Evolutionary conservation across 1,140 invertebrate species (phyloP).

Genomic region (Chironomus striatipennis): DNA sequence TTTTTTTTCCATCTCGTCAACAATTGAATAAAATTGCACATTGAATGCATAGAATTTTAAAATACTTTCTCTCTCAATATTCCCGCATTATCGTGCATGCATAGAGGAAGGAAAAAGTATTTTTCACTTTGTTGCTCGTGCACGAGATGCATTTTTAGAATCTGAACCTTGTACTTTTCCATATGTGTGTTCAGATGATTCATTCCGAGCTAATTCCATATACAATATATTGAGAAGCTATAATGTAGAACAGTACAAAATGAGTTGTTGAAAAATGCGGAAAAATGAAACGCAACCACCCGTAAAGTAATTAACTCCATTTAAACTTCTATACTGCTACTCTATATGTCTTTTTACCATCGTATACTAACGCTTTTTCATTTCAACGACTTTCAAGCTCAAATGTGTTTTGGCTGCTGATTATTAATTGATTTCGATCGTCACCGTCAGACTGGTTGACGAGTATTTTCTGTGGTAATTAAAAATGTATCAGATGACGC

Average conservation of each 20-base stretch:
- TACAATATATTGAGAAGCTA: not conserved
- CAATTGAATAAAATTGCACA: not conserved
- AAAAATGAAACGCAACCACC: constrained; percentile 5
- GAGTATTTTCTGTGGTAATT: not conserved
- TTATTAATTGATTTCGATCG: not conserved
- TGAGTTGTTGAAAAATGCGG: not conserved
- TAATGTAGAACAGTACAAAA: not conserved
- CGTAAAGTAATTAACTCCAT: constrained; percentile 4
- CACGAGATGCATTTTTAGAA: not conserved
- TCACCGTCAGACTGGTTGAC: not conserved
- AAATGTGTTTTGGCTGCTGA: too few species aligned
- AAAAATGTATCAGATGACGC: too few species aligned
- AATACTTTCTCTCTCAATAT: not conserved
- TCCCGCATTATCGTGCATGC: too few species aligned
- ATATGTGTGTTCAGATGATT: not conserved
- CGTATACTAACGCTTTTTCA: not conserved
- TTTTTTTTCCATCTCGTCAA: not conserved
- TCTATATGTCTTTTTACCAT: too few species aligned
- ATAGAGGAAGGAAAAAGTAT: too few species aligned
- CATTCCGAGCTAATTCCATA: not conserved
- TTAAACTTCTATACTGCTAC: not conserved
- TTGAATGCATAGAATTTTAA: too few species aligned
- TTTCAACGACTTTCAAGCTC: not conserved
- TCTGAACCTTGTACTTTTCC: not conserved
- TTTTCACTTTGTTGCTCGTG: not conserved